Percentiles rank a stretch among this genome's conserved stretches.
phyloP scores from a whole-genome alignment of 2,888 invertebrate genomes.

The Zaprionus bogoriensis region DNA sequence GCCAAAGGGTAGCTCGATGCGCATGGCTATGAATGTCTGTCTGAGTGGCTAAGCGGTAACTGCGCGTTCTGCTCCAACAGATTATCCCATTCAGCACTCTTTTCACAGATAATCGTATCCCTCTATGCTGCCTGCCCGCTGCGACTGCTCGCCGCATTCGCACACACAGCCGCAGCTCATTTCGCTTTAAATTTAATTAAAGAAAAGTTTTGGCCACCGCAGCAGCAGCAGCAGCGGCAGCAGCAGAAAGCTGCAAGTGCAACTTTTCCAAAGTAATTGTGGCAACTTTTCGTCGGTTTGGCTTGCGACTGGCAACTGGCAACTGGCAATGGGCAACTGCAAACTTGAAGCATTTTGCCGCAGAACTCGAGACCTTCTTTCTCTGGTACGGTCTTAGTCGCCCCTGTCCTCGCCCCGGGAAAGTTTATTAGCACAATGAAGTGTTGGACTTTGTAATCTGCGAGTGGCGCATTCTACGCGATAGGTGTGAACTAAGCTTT shows the following conservation, averaged over 20 bases:
- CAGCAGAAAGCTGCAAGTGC: conserved; percentile 35
- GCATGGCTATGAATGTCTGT: too few species aligned
- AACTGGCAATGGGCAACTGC: conserved; percentile 24
- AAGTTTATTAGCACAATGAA: conserved; percentile 71
- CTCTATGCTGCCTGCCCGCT: neutral
- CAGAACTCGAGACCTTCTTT: conserved; percentile 29
- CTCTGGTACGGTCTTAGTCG: conserved; percentile 13
- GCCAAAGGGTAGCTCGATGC: neutral
- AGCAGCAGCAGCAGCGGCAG: conserved; percentile 10
- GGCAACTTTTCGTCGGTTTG: conserved; percentile 63
- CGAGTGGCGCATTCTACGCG: neutral
- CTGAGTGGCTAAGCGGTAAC: neutral
- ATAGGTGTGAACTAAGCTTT: conserved; percentile 11
- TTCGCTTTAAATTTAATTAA: conserved; percentile 76
- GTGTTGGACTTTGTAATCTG: conserved; percentile 44
- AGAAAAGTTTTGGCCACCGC: conserved; percentile 59
- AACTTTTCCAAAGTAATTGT: conserved; percentile 75
- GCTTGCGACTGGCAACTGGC: conserved; percentile 34
- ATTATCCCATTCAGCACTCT: neutral
- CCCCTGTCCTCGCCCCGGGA: conserved; percentile 11
- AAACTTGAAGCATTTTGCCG: conserved; percentile 39
- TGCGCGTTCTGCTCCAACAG: neutral
- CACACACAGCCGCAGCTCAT: conserved; percentile 57
- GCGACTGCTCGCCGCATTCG: neutral
- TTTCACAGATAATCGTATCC: neutral